Conservation (phyloP, 2,113 vertebrate genomes). For the Paraplagusia blochii region DNA sequence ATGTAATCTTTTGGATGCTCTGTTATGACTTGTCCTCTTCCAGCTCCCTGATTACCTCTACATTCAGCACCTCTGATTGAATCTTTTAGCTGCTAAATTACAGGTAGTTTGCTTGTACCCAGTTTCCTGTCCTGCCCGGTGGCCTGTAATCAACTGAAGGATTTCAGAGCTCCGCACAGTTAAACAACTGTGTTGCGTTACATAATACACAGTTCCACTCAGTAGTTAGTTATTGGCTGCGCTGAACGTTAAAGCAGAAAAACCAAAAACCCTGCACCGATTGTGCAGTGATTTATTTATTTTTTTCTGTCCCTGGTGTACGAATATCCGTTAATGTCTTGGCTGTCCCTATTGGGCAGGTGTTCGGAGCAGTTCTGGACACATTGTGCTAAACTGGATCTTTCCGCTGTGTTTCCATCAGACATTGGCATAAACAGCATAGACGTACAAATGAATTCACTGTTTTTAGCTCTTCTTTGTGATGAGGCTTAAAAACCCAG, state of each 20-base stretch:
- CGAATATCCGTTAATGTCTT: conserved; percentile 38
- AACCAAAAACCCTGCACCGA: conserved; percentile 16
- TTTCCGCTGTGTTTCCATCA: conserved; percentile 18
- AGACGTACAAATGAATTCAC: too few species aligned
- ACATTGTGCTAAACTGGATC: not conserved
- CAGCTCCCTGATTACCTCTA: conserved; percentile 45
- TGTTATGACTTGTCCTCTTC: conserved; percentile 13
- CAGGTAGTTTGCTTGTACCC: conserved; percentile 59
- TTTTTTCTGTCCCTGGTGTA: conserved; percentile 23
- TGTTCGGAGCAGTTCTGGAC: conserved; percentile 30
- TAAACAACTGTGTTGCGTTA: conserved; percentile 31
- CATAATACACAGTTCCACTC: conserved; percentile 10
- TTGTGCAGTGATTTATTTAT: conserved; percentile 17
- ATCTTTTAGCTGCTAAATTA: conserved; percentile 68
- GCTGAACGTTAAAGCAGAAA: conserved; percentile 23
- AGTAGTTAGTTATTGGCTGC: conserved; percentile 20
- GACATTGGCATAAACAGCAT: not conserved
- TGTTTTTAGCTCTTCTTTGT: too few species aligned
- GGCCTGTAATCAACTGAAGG: conserved; percentile 57
- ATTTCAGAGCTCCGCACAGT: conserved; percentile 35
- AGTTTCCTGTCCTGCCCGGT: conserved; percentile 45
- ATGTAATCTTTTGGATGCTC: conserved; percentile 19
- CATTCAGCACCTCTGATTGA: conserved; percentile 49
- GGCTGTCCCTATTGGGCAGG: conserved; percentile 24
- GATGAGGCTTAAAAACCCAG: not conserved